phyloP scores from a whole-genome alignment of 2,113 vertebrate genomes.

The Hemichromis elongatus region DNA sequence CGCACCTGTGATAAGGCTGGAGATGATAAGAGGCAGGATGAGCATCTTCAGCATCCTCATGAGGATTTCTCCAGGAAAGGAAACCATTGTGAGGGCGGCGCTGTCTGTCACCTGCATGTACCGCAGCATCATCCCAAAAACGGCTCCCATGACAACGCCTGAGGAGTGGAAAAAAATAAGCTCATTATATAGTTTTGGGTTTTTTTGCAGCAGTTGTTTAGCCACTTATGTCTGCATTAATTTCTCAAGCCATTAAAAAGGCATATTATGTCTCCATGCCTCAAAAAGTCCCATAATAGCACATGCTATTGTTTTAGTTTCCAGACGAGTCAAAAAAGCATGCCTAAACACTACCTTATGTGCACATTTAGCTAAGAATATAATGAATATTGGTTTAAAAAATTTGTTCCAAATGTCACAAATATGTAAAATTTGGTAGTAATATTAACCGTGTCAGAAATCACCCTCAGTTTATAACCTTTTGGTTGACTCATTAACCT shows the following conservation, averaged over 20 bases:
- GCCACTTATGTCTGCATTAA: neutral
- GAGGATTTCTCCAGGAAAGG: constrained; percentile 82
- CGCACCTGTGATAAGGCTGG: constrained; percentile 82
- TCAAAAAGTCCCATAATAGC: neutral
- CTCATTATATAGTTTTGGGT: neutral
- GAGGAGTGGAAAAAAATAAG: neutral
- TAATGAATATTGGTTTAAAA: neutral
- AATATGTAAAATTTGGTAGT: neutral
- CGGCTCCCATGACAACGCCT: constrained; percentile 76
- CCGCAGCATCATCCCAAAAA: constrained; percentile 74
- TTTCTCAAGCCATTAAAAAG: neutral
- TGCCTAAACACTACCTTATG: neutral
- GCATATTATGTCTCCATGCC: neutral
- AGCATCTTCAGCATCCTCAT: constrained; percentile 87
- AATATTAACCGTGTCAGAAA: neutral
- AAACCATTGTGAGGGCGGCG: constrained; percentile 70
- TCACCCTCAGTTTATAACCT: neutral
- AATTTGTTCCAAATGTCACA: neutral
- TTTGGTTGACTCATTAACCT: neutral
- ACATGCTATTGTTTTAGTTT: neutral
- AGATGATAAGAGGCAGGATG: constrained; percentile 82
- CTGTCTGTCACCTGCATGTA: constrained; percentile 65
- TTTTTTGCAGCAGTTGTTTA: neutral
- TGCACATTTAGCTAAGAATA: neutral
- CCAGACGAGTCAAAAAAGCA: neutral